Base-by-base conservation (phyloP, 2,888 invertebrate species). In the Eupithecia exiguata region DNA sequence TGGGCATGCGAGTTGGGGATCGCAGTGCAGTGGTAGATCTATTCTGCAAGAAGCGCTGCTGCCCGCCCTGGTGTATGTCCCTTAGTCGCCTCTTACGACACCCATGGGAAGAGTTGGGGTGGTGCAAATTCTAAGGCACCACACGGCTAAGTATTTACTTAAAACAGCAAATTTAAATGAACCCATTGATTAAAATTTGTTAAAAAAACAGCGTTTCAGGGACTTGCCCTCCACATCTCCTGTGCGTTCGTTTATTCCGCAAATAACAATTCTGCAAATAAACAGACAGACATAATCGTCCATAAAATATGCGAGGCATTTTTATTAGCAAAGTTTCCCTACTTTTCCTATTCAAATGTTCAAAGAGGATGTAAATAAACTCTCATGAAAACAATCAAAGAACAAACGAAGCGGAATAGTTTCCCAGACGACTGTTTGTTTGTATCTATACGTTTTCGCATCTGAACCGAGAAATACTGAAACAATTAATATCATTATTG, bases 401-500 rank as follows among this genome's bases (percentile, higher is more conserved):
- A 21, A 49, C 68, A 70, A 69, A 69, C 65, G 74, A 75, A 63
- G 61, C 72, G 74, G 68, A 76, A 77, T 69, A 36, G n/a, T 58
- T 77, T 78, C 79, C 72, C 77, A 76, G 78, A 72, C 72, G 74
- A 71, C 76, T 69, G 73, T 76, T 76, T 69, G 70, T 74, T 74
- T 74, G 75, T 77, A 43, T 69, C 69, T 74, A 70, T 74, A 72
- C 80, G 76, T 73, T 77, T 79, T 80, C 80, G 74, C 66, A 77
- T 74, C 74, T 77, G 74, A 77, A 77, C 76, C 72, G 74, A 80
- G 77, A 79, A 71, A 75, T 72, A 74, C 75, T 75, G 77, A 87
- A 90, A 91, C 90, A 91, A 92, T 92, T 90, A 91, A 89, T 83
- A 85, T 88, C 87, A 89, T 86, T 84, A 84, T 83, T 78, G 75